Conservation (phyloP, 1,140 invertebrate species). For the Grapholita molesta region DNA sequence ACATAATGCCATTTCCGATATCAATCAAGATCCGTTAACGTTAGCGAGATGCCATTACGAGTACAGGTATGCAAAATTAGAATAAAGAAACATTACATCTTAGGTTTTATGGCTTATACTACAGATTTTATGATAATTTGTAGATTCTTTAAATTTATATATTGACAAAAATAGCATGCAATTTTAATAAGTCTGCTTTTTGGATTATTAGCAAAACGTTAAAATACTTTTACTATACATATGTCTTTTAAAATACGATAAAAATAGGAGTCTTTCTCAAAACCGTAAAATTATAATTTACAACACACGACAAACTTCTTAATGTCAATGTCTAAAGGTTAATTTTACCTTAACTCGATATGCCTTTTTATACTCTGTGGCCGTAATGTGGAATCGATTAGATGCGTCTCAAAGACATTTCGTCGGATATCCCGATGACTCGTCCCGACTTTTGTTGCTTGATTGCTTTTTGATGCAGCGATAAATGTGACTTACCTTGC, state of each 20-base stretch:
- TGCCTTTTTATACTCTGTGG: conserved; percentile 1
- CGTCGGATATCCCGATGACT: conserved; percentile 46
- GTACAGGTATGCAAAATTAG: background rate
- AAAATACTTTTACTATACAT: background rate
- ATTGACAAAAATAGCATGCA: background rate
- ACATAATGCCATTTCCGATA: background rate
- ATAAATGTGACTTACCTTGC: conserved; percentile 66
- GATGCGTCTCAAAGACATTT: conserved; percentile 52
- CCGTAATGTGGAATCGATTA: conserved; percentile 55
- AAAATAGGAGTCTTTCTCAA: background rate
- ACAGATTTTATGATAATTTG: background rate
- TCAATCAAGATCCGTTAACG: background rate
- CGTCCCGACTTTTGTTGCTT: conserved; percentile 63
- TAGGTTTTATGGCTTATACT: too few relatives aligned
- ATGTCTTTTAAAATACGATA: background rate
- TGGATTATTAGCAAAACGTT: background rate
- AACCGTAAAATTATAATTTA: background rate
- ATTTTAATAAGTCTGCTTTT: background rate
- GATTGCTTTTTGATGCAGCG: conserved; percentile 75
- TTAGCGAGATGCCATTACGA: background rate
- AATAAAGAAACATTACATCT: too few relatives aligned
- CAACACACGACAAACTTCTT: background rate
- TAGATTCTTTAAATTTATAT: too few relatives aligned
- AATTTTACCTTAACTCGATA: background rate
- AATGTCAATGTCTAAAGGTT: background rate